These are phyloP conservation scores for Mimumesa dahlbomi DNA, from an alignment of 2,888 invertebrate species.

Conservation along the genomic window DNA sequence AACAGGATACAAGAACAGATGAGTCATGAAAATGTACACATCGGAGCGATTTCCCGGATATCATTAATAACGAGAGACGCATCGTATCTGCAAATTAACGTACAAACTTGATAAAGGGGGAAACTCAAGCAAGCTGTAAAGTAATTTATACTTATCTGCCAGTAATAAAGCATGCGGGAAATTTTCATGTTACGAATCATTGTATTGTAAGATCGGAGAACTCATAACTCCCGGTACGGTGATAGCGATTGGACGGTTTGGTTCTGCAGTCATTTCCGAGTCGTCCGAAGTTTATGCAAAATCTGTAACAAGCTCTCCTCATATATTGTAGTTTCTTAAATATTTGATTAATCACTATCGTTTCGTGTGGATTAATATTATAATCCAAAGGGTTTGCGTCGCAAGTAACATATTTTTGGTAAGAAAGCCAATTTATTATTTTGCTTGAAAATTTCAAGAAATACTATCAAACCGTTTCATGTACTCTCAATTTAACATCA, in stretches of 20 bases:
- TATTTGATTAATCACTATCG: no score
- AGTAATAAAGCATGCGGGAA: slow-evolving; percentile 1
- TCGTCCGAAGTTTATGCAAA: neutral
- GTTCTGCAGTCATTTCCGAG: neutral
- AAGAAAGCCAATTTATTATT: no score
- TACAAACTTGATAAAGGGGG: slow-evolving; percentile 4
- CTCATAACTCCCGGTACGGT: neutral
- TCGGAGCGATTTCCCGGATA: slow-evolving; percentile 1
- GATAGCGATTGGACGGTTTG: neutral
- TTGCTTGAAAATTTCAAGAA: no score
- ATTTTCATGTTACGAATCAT: neutral
- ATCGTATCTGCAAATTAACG: neutral
- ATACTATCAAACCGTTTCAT: no score
- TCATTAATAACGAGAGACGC: neutral
- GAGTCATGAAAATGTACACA: neutral
- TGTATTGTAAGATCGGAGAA: no score
- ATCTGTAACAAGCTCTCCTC: no score
- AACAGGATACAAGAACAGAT: neutral
- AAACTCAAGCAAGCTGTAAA: slow-evolving; percentile 33
- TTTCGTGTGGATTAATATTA: no score
- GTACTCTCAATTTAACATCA: no score
- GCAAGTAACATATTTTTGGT: no score
- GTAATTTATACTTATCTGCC: slow-evolving; percentile 46
- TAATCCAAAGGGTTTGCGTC: no score
- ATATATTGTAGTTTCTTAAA: no score